phyloP scores from a whole-genome alignment of 2,888 invertebrate species.

The Diplazon laetatorius region DNA sequence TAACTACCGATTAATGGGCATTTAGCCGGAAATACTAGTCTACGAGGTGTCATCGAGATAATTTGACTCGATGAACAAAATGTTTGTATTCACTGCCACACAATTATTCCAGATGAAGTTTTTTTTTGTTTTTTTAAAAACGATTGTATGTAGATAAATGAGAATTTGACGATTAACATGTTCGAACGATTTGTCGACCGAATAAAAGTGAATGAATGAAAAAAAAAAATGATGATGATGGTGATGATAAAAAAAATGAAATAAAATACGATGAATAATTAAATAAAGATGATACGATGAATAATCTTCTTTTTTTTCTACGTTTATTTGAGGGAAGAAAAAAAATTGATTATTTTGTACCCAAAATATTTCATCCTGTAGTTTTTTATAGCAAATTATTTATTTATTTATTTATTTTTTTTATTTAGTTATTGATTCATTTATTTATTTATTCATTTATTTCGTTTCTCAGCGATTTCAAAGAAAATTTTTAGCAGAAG shows the following conservation, averaged over 20 bases:
- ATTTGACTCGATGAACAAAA: conserved; percentile 4
- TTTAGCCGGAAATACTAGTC: conserved; percentile 23
- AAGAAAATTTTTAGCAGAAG: too few relatives aligned
- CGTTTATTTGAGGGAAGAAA: too few relatives aligned
- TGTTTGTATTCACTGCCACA: conserved; percentile 10
- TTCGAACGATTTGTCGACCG: background rate
- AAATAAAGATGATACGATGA: conserved; percentile 18
- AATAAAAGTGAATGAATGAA: background rate
- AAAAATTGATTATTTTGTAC: too few relatives aligned
- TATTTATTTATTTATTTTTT: too few relatives aligned
- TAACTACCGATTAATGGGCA: background rate
- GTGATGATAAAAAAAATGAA: background rate
- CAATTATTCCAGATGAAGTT: conserved; percentile 28
- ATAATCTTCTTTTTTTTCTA: background rate
- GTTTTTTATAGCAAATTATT: too few relatives aligned
- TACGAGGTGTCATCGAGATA: background rate
- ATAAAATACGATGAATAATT: background rate
- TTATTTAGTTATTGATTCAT: too few relatives aligned
- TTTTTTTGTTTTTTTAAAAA: too few relatives aligned
- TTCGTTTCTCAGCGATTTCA: too few relatives aligned
- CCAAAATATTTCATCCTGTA: too few relatives aligned
- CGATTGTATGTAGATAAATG: conserved; percentile 40
- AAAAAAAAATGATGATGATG: background rate
- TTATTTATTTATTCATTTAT: too few relatives aligned
- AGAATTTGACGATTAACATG: conserved; percentile 24